Evolutionary conservation across 2,888 invertebrate genomes (phyloP).

Genomic region (Protophormia terraenovae): DNA sequence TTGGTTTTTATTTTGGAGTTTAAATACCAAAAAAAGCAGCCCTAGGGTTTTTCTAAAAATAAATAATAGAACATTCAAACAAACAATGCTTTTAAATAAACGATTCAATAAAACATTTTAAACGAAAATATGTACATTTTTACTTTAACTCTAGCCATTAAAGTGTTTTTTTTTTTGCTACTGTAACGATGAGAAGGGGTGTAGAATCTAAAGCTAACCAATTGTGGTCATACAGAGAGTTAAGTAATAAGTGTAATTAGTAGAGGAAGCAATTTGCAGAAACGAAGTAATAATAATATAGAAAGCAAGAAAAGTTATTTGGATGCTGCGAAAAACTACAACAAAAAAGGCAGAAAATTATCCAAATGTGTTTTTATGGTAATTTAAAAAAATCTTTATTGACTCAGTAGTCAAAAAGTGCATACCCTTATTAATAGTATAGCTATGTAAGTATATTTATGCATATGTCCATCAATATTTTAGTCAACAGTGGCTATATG

Average conservation of each 20-base stretch:
- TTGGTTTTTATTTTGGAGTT: constrained; percentile 6
- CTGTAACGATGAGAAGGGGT: not conserved
- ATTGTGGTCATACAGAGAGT: constrained; percentile 41
- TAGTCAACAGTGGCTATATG: constrained; percentile 27
- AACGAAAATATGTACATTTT: constrained; percentile 52
- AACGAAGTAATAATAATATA: too few species aligned
- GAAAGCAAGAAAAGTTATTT: too few species aligned
- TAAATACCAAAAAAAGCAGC: constrained; percentile 35
- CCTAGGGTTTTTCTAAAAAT: constrained; percentile 28
- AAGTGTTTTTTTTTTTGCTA: constrained; percentile 9
- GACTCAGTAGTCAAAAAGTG: too few species aligned
- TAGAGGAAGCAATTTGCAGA: too few species aligned
- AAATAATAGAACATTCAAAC: constrained; percentile 21
- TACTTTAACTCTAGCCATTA: constrained; percentile 36
- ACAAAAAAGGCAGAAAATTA: too few species aligned
- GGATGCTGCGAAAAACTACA: too few species aligned
- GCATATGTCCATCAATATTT: constrained; percentile 12
- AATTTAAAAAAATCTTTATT: too few species aligned
- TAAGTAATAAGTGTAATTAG: not conserved
- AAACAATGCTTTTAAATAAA: constrained; percentile 53
- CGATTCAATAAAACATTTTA: constrained; percentile 59
- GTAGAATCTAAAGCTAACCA: constrained; percentile 53
- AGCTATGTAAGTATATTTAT: not conserved
- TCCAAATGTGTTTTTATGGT: too few species aligned
- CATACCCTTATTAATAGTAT: constrained; percentile 1